Percentiles rank a stretch among this genome's conserved stretches.
Evolutionary conservation across 2,113 vertebrate genomes (phyloP).

Genomic region (Dolichotis patagonum): DNA sequence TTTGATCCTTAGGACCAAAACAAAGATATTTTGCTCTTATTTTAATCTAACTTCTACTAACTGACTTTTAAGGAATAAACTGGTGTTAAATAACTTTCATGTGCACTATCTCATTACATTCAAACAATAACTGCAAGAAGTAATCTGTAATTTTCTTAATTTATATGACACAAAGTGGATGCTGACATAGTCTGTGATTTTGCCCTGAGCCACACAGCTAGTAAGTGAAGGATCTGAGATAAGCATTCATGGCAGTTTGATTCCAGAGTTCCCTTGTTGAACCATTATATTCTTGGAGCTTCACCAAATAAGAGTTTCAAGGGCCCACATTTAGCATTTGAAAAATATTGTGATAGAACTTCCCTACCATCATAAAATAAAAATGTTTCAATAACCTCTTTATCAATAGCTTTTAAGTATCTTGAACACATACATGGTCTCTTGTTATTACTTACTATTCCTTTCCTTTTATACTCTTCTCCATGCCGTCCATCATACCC

Average conservation of each 20-base stretch:
- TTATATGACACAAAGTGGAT: not conserved
- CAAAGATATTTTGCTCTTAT: not conserved
- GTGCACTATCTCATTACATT: conserved; percentile 24
- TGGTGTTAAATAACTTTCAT: not conserved
- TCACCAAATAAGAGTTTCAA: not conserved
- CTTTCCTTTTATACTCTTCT: not conserved
- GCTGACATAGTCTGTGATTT: not conserved
- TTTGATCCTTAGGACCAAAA: not conserved
- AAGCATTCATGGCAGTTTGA: not conserved
- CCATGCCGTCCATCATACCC: not conserved
- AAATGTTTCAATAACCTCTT: not conserved
- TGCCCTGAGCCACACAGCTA: not conserved
- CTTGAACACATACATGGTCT: not conserved
- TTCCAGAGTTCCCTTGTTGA: not conserved
- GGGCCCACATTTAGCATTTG: not conserved
- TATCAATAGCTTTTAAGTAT: not conserved
- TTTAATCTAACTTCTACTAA: not conserved
- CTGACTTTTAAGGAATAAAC: not conserved
- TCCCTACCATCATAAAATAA: not conserved
- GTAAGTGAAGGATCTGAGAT: not conserved
- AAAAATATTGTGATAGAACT: not conserved
- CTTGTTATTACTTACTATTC: not conserved
- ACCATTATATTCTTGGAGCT: not conserved
- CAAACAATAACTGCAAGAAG: not conserved
- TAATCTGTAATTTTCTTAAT: not conserved